Evolutionary conservation across 30 jellyfish, hydroid and myxozoan genomes (phyloP), one percentile per base, ranked within the genome.

Genomic region (Morbakka virulenta): DNA sequence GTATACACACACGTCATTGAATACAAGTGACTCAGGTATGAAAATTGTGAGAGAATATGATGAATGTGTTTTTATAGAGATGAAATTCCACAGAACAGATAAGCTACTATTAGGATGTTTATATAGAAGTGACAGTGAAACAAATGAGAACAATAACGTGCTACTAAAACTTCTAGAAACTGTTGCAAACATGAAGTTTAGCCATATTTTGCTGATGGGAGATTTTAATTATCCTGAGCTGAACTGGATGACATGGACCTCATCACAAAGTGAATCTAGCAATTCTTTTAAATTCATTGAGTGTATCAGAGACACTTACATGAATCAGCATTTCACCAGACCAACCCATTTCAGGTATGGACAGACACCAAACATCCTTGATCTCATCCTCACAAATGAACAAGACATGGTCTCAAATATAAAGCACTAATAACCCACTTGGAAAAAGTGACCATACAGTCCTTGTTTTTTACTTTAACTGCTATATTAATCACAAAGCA

Each of bases 331-430:
- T 68, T 64, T 68, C 67, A 32, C 80, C 41, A 0, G 1, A 64
- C 80, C 80, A 68, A 32, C 80, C 80, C 80, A 68, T 67, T 34
- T 32, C 80, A 68, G 80, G 41, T 64, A 64, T 68, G 80, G 41
- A 28, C 80, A 68, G 80, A 32, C 80, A 68, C 67, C 70, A 68
- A 68, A 68, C 80, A 34, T 68, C 49, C 80, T 68, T 31, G 80
- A 68, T 68, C 80, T 68, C 41, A 67, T 32, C 34, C 41, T 68
- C 41, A 68, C 80, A 0, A 68, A 1, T 68, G 80, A 68, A 30
- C 67, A 68, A 68, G 0, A 64, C 70, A 33, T 68, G 80, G 41
- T 68, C 41, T 64, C 34, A 68, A 68, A 34, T 68, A 67, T 68
- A 34, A 67, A 33, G 1, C 80, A 68, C n/a, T 32, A 68, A 64